Conservation (phyloP, 1,140 invertebrate species). For the Carcinoscorpius rotundicauda region DNA sequence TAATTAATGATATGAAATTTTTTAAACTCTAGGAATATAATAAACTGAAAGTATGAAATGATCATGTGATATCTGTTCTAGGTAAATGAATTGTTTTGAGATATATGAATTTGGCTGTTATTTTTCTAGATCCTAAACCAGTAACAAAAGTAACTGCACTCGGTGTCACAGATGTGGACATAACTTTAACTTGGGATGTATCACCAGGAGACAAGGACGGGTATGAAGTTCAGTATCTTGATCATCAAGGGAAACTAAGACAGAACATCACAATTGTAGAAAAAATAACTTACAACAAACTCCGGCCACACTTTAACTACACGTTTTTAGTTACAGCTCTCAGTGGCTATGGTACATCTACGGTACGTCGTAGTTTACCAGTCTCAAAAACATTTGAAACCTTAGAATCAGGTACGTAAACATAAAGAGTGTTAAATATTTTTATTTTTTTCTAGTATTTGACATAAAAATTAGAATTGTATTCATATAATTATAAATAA, state of each 20-base stretch:
- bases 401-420: slow-evolving; percentile 46
- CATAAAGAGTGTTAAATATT: not conserved
- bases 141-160: slow-evolving; percentile 64
- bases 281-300: slow-evolving; percentile 54
- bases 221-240: slow-evolving; percentile 75
- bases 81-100: no score
- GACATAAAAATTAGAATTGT: no score
- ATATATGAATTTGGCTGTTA: no score
- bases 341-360: slow-evolving; percentile 62
- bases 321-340: slow-evolving; percentile 76
- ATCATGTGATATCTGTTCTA: no score
- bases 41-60: no score
- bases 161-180: slow-evolving; percentile 60
- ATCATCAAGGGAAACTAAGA: slow-evolving; percentile 43
- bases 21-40: no score
- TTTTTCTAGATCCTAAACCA: slow-evolving; percentile 52
- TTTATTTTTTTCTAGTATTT: no score
- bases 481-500: no score
- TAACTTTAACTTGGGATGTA: slow-evolving; percentile 64
- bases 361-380: slow-evolving; percentile 55
- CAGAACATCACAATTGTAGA: slow-evolving; percentile 58
- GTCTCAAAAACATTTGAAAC: slow-evolving; percentile 68
- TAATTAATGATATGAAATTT: no score
- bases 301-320: slow-evolving; percentile 73
- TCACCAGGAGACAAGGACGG: slow-evolving; percentile 73